Base-by-base conservation (phyloP, 1,140 invertebrate genomes). In the Bradysia coprophila region DNA sequence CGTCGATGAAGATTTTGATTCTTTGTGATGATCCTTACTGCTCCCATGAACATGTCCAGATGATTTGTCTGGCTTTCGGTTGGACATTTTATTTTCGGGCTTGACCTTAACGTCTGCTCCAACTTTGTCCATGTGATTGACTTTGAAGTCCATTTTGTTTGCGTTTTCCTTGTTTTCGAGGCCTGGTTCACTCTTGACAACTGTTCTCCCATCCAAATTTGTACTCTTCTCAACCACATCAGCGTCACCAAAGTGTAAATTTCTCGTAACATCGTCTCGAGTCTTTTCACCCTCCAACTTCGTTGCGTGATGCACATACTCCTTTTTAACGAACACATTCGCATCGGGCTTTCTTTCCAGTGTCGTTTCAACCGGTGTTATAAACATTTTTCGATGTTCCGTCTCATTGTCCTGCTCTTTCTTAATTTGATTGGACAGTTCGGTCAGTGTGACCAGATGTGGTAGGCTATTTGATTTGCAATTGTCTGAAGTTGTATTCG, bases 251-350 rank as follows among this genome's bases (percentile, higher is more conserved):
- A 59, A 59, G 42, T 49, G 49, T 8, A 59, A 41, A 38, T 57
- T 54, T 21, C 57, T 46, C 21, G 57, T 48, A 9, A 59, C 51
- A 41, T 59, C 55, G 1, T 59, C 52, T 4, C 55, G 55, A 15
- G 51, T 54, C 34, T 57, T 59, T n/a, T 45, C 40, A 15, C 31
- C 11, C 33, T 45, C 42, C 24, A 43, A 13, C 31, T 38, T 43
- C 5, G 41, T 21, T 9, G 36, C 10, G 32, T 40, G 24, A 3
- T 23, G 28, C 5, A 38, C 24, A 41, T 37, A 41, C 19, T 41
- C 43, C 16, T 41, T 38, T 21, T 44, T 44, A 2, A 44, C 40
- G 1, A 44, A 33, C 16, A 38, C 16, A 34, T 21, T 9, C 5
- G 15, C 16, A 10, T 16, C 9, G 21, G 36, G 15, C 19, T 44